phyloP scores from a whole-genome alignment of 1,140 invertebrate species.

The Heliconius eleuchia region DNA sequence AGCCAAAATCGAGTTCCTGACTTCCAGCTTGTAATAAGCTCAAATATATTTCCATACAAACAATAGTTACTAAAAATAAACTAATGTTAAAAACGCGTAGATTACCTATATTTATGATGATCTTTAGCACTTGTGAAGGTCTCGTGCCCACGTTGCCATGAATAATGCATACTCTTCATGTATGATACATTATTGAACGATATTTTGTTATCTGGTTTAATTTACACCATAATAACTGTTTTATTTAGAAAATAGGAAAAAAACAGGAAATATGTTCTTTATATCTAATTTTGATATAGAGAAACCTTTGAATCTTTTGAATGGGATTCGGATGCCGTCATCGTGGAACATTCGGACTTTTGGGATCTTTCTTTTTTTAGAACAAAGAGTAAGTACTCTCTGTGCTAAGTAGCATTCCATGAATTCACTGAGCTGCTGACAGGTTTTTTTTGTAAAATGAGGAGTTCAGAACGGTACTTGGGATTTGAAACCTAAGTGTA shows the following conservation, averaged over 20 bases:
- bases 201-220: not conserved
- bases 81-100: not conserved
- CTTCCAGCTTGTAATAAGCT: not conserved
- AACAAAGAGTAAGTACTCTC: too few relatives aligned
- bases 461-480: too few relatives aligned
- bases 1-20: not conserved
- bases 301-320: too few relatives aligned
- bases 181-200: conserved; percentile 8
- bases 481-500: too few relatives aligned
- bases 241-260: not conserved
- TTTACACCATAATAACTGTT: not conserved
- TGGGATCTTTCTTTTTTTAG: too few relatives aligned
- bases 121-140: conserved; percentile 36
- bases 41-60: not conserved
- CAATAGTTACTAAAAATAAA: not conserved
- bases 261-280: not conserved
- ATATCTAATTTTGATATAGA: too few relatives aligned
- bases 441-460: too few relatives aligned
- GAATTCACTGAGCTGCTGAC: too few relatives aligned
- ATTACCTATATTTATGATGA: conserved; percentile 18
- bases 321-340: too few relatives aligned
- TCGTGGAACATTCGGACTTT: too few relatives aligned
- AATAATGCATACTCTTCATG: conserved; percentile 34
- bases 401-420: too few relatives aligned
- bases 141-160: conserved; percentile 42